Evolutionary conservation across 2,113 vertebrate genomes (phyloP), one percentile per base, ranked within the genome.

Genomic region (Esox niger): DNA sequence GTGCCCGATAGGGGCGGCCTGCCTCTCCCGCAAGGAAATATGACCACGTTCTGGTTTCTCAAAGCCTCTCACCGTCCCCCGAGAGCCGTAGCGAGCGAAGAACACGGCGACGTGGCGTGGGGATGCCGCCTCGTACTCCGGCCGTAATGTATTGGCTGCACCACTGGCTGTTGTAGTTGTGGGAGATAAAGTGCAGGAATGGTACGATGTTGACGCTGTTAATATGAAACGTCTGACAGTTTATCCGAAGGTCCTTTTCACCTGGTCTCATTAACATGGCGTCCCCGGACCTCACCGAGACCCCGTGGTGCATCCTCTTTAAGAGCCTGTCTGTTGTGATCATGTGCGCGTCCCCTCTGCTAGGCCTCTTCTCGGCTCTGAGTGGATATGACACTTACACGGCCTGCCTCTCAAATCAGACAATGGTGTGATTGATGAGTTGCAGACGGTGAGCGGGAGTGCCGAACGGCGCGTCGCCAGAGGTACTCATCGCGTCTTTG

Each of bases 361-460:
- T 90, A 89, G 69, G 70, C 89, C 86, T 92, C 91, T 91, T 86
- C 90, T 93, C 82, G 90, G 89, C 88, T 90, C 89, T 93, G 93
- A 94, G 92, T 93, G 92, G 91, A 91, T 90, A 89, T 92, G 92
- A 94, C 93, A 93, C 92, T 92, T 93, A 92, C 91, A 94, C 85
- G 92, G 87, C 91, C 92, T 88, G 84, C 85, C 92, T 92, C 91
- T 93, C 91, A 87, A 82, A 21, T 89, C 90, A 92, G 92, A 93
- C 92, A 93, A 91, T 92, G 82, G 88, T n/a, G 83, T 94, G 93
- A 94, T 94, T 93, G 91, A 93, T 94, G 92, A 94, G 92, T 86
- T 91, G 91, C 93, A 89, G 84, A 73, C 85, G 75, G 86, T 82
- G 30, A 82, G 86, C 83, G 88, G 90, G 89, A 20, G 57, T 29